Evolutionary conservation across 2,113 vertebrate genomes (phyloP).

Genomic region (Sinocyclocheilus grahami): DNA sequence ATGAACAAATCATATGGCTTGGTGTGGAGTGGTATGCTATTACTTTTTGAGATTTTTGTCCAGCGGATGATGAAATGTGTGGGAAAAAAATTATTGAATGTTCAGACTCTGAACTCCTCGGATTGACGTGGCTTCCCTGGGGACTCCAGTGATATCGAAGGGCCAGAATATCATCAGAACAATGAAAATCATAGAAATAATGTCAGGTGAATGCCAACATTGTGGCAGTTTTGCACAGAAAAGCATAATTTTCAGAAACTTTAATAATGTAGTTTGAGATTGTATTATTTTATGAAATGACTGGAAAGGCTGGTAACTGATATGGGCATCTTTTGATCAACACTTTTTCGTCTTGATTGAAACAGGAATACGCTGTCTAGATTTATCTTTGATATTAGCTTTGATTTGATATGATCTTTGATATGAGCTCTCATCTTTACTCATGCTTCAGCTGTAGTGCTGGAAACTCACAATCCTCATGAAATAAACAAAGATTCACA

Average conservation of each 20-base stretch:
- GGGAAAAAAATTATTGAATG: background rate
- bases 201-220: background rate
- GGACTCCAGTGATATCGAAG: too few species aligned
- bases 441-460: slow-evolving; percentile 3
- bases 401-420: background rate
- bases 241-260: background rate
- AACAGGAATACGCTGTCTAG: background rate
- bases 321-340: too few species aligned
- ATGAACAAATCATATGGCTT: background rate
- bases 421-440: background rate
- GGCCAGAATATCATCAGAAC: background rate
- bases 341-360: background rate
- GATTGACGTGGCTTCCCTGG: too few species aligned
- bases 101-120: background rate
- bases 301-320: background rate
- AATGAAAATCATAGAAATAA: too few species aligned
- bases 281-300: background rate
- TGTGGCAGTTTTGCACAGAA: background rate
- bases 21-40: background rate
- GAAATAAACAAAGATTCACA: slow-evolving; percentile 10
- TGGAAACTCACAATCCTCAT: background rate
- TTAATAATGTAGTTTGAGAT: background rate
- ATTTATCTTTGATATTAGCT: background rate
- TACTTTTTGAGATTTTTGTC: slow-evolving; percentile 4
- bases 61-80: slow-evolving; percentile 1